Evolutionary conservation across 2,113 vertebrate species (phyloP).

Genomic region (Scatophagus argus): DNA sequence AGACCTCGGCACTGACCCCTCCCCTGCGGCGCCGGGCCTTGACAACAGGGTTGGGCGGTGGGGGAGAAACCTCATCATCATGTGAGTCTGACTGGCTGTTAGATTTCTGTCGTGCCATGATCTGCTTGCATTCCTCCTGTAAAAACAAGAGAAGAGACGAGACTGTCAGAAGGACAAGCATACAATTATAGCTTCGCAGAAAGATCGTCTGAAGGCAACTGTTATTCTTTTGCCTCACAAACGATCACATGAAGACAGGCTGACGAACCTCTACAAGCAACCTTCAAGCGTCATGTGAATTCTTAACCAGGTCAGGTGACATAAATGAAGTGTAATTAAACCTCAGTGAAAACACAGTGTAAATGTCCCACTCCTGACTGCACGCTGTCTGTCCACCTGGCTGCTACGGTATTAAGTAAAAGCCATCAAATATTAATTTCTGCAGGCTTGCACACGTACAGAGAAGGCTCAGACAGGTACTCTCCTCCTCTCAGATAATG

Average conservation of each 20-base stretch:
- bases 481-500: conserved; percentile 28
- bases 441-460: conserved; percentile 11
- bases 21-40: conserved; percentile 92
- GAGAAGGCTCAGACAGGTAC: conserved; percentile 27
- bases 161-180: neutral
- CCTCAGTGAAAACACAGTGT: neutral
- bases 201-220: conserved; percentile 23
- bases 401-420: conserved; percentile 16
- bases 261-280: conserved; percentile 13
- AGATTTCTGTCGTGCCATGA: conserved; percentile 95
- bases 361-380: conserved; percentile 1
- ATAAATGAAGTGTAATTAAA: neutral
- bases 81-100: conserved; percentile 95
- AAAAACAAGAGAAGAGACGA: neutral
- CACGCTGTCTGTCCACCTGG: conserved; percentile 15
- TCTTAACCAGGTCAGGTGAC: conserved; percentile 33
- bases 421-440: conserved; percentile 55
- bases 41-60: conserved; percentile 93
- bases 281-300: conserved; percentile 1
- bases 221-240: conserved; percentile 13
- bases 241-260: conserved; percentile 33
- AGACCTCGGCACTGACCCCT: conserved; percentile 96
- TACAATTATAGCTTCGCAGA: conserved; percentile 20
- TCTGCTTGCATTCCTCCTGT: conserved; percentile 97
- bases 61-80: conserved; percentile 94